A percentile compares a stretch with the other conserved stretches of the same genome.
These are phyloP conservation scores for Pseudomyrmex concolor DNA, from an alignment of 1,140 invertebrate genomes.

Conservation along the genomic window DNA sequence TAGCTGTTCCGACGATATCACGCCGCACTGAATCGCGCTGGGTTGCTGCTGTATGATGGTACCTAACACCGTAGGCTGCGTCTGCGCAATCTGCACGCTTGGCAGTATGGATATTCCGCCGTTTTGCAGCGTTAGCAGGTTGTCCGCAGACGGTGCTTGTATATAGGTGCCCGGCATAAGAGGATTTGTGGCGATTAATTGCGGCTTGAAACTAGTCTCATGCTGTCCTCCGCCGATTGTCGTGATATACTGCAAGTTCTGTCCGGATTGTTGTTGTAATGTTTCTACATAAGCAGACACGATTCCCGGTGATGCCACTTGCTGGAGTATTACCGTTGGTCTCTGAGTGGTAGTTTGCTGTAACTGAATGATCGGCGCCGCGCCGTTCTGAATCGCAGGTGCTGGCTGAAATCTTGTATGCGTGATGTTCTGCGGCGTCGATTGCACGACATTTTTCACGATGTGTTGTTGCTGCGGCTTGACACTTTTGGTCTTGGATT, in stretches of 20 bases:
- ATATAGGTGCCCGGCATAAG: constrained; percentile 88
- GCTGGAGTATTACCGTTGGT: constrained; percentile 89
- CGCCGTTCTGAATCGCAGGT: constrained; percentile 70
- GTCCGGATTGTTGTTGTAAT: constrained; percentile 88
- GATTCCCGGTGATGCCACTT: constrained; percentile 88
- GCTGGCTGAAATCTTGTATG: constrained; percentile 75
- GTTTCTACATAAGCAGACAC: constrained; percentile 89
- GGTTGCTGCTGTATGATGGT: constrained; percentile 88
- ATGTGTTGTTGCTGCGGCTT: constrained; percentile 74
- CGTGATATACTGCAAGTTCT: constrained; percentile 90
- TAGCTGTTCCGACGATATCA: constrained; percentile 86
- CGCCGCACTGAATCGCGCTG: constrained; percentile 85
- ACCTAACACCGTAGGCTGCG: constrained; percentile 85
- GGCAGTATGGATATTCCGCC: constrained; percentile 87
- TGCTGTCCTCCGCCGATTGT: constrained; percentile 85
- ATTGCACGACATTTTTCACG: constrained; percentile 71
- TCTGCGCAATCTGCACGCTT: constrained; percentile 85
- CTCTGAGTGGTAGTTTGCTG: constrained; percentile 69
- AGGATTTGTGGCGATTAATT: constrained; percentile 87
- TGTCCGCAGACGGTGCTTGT: constrained; percentile 87
- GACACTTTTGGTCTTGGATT: constrained; percentile 74
- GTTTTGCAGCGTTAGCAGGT: constrained; percentile 86
- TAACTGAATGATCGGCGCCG: constrained; percentile 80
- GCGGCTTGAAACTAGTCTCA: constrained; percentile 86
- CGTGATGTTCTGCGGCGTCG: constrained; percentile 34